Evolutionary conservation across 2,888 invertebrate genomes (phyloP).

Genomic region (Stomorhina lunata): DNA sequence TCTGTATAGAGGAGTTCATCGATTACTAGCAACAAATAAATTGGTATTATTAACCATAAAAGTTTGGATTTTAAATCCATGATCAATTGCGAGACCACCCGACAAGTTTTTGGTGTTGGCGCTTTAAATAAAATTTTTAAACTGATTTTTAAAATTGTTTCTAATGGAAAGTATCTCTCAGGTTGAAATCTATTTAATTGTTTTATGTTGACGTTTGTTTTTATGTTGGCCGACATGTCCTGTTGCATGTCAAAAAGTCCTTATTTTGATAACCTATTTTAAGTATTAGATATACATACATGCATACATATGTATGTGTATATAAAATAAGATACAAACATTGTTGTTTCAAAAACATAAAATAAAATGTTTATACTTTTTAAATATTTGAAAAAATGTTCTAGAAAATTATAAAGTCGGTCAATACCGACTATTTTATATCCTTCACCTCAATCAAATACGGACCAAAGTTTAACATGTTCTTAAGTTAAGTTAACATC

Average conservation of each 20-base stretch:
- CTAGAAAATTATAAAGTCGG: no score
- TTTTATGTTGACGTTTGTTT: slow-evolving; percentile 2
- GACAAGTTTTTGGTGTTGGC: slow-evolving; percentile 2
- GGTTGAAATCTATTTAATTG: neutral
- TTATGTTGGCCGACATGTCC: slow-evolving; percentile 13
- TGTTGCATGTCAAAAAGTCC: slow-evolving; percentile 54
- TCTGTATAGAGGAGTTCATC: slow-evolving; percentile 66
- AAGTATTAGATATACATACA: neutral
- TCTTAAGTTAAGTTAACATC: no score
- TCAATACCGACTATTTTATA: no score
- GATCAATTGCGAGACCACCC: neutral
- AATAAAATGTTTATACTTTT: no score
- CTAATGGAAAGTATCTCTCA: neutral
- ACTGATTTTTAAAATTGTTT: slow-evolving; percentile 30
- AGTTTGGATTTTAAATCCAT: slow-evolving; percentile 60
- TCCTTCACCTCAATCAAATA: no score
- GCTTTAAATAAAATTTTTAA: neutral
- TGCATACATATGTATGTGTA: neutral
- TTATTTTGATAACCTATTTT: slow-evolving; percentile 23
- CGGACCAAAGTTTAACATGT: no score
- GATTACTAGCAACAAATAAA: slow-evolving; percentile 68
- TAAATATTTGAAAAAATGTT: no score
- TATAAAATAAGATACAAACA: neutral
- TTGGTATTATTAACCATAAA: slow-evolving; percentile 68
- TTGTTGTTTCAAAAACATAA: no score